phyloP scores from a whole-genome alignment of 2,888 invertebrate species.

The Hypomecis punctinalis region DNA sequence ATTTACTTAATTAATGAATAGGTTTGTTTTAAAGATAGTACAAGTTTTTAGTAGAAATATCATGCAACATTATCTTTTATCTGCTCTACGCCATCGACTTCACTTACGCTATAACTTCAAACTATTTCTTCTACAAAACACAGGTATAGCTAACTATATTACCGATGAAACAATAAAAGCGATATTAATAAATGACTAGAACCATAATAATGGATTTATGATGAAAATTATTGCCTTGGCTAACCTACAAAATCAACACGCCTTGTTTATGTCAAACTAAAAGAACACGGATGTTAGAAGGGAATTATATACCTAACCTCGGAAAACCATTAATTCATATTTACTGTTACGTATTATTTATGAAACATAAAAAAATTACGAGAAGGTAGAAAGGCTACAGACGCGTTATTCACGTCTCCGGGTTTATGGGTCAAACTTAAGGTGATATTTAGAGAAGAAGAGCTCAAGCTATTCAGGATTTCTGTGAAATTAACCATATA shows the following conservation, averaged over 20 bases:
- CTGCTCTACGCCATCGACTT: too few relatives aligned
- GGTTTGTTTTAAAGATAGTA: too few relatives aligned
- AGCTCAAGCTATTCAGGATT: too few relatives aligned
- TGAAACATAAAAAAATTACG: conserved; percentile 82
- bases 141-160: not conserved
- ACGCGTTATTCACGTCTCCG: conserved; percentile 62
- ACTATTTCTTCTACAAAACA: too few relatives aligned
- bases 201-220: conserved; percentile 57
- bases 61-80: too few relatives aligned
- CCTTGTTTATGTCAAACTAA: conserved; percentile 57
- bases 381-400: conserved; percentile 72
- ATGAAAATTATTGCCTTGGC: conserved; percentile 53
- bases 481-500: too few relatives aligned
- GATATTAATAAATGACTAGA: conserved; percentile 50
- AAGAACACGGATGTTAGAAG: conserved; percentile 61
- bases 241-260: conserved; percentile 59
- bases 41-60: too few relatives aligned
- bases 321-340: conserved; percentile 79
- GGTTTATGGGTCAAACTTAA: conserved; percentile 76
- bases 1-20: too few relatives aligned
- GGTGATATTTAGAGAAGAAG: conserved; percentile 33
- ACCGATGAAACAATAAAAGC: conserved; percentile 34
- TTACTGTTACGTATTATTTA: conserved; percentile 75
- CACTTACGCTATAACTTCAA: too few relatives aligned
- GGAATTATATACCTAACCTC: conserved; percentile 63